These are phyloP conservation scores for Acrocyrtus sp. DNA, from an alignment of 2,888 invertebrate species.

Conservation along the genomic window DNA sequence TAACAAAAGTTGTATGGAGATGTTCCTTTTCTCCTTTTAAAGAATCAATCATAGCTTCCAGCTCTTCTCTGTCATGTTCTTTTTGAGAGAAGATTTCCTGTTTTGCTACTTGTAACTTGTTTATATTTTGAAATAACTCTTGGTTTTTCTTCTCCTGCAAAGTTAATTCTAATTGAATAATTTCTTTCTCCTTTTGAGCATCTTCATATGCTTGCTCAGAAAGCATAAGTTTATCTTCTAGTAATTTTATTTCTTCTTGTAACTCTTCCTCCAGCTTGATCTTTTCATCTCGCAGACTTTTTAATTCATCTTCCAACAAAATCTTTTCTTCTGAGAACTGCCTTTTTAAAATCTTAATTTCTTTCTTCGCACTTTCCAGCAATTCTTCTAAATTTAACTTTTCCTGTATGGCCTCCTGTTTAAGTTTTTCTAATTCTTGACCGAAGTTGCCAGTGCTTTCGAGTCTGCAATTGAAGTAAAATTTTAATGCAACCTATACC, in stretches of 20 bases:
- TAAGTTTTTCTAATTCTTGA: constrained; percentile 68
- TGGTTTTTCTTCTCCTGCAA: constrained; percentile 26
- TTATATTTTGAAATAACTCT: constrained; percentile 12
- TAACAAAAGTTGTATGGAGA: constrained; percentile 43
- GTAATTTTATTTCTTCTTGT: constrained; percentile 10
- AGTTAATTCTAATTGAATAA: constrained; percentile 11
- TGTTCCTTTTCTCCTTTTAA: constrained; percentile 66
- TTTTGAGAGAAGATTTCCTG: constrained; percentile 16
- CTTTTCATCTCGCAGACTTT: constrained; percentile 23
- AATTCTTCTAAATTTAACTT: constrained; percentile 67
- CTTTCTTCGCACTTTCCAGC: constrained; percentile 61
- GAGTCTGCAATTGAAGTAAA: constrained; percentile 62
- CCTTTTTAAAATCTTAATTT: constrained; percentile 22
- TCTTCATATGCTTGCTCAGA: constrained; percentile 10
- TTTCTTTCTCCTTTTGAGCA: constrained; percentile 17
- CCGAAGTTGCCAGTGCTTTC: constrained; percentile 63
- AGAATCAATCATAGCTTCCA: constrained; percentile 66
- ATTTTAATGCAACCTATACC: too few species aligned
- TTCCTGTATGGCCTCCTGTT: constrained; percentile 67
- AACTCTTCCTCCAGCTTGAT: constrained; percentile 5
- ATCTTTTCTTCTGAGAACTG: constrained; percentile 22
- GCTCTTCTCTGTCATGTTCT: constrained; percentile 44
- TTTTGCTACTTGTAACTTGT: constrained; percentile 29
- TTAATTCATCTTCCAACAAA: constrained; percentile 20
- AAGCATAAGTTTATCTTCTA: background rate